Conservation (phyloP, 2,888 invertebrate species). For the Celastrina argiolus region DNA sequence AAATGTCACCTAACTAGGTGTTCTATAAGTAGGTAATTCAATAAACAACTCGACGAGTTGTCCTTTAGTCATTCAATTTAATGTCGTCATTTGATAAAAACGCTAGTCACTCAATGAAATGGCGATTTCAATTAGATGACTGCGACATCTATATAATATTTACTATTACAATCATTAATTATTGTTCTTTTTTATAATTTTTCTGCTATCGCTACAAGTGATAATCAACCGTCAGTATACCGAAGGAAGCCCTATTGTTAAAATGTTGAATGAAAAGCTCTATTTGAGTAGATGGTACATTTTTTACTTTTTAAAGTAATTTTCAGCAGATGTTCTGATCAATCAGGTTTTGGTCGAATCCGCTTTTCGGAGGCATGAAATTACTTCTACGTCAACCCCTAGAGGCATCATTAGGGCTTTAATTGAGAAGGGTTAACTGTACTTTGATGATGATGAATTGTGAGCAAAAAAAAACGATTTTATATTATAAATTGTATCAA, state of each 20-base stretch:
- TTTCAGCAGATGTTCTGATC: conserved; percentile 76
- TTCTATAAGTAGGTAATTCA: too few species aligned
- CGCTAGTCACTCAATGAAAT: too few species aligned
- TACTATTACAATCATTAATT: too few species aligned
- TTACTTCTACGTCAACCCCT: conserved; percentile 43
- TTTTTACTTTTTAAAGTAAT: conserved; percentile 69
- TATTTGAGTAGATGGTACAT: conserved; percentile 69
- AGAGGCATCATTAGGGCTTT: conserved; percentile 7
- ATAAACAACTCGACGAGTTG: too few species aligned
- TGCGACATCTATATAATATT: too few species aligned
- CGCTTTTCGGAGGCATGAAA: conserved; percentile 60
- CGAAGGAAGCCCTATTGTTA: conserved; percentile 75
- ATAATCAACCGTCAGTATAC: conserved; percentile 75
- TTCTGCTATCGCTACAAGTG: conserved; percentile 54
- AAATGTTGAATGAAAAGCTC: conserved; percentile 74
- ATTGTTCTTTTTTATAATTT: conserved; percentile 25
- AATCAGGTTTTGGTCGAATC: conserved; percentile 57
- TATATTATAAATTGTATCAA: background rate
- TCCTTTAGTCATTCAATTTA: too few species aligned
- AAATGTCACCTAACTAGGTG: too few species aligned
- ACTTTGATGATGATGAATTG: conserved; percentile 9
- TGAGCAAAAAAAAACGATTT: background rate
- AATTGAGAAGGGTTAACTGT: conserved; percentile 11
- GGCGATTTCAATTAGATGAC: too few species aligned
- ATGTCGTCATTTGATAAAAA: too few species aligned